Evolutionary conservation across 2,113 vertebrate species (phyloP).

Genomic region (Emberiza fucata): DNA sequence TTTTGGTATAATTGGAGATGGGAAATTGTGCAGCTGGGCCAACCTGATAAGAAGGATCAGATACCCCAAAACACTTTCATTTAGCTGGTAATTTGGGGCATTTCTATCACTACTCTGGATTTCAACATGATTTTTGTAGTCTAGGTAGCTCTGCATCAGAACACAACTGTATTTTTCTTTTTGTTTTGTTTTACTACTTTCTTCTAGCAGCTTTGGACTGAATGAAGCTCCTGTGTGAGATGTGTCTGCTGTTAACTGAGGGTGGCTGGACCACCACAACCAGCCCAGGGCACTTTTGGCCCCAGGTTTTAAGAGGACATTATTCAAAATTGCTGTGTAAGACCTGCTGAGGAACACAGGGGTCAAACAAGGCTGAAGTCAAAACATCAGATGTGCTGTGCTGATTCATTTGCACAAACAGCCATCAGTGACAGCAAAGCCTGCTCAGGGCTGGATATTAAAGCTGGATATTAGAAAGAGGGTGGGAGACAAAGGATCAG

Average conservation of each 20-base stretch:
- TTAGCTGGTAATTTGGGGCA: not conserved
- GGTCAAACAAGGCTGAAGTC: not conserved
- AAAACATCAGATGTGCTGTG: not conserved
- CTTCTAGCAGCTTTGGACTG: not conserved
- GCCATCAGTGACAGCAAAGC: not conserved
- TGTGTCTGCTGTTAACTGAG: not conserved
- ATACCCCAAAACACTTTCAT: not conserved
- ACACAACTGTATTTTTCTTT: not conserved
- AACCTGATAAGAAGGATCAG: slow-evolving; percentile 7
- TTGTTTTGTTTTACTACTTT: not conserved
- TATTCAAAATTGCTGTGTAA: not conserved
- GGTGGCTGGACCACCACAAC: not conserved
- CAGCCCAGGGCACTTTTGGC: not conserved
- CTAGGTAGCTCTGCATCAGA: not conserved
- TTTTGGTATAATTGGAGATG: not conserved
- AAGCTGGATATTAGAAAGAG: not conserved
- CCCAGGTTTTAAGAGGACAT: not conserved
- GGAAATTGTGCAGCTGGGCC: not conserved
- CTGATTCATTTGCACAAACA: not conserved
- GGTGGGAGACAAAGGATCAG: not conserved
- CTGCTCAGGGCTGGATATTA: not conserved
- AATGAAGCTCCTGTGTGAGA: not conserved
- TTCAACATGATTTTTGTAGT: not conserved
- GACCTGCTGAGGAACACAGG: not conserved
- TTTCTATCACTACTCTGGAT: not conserved